Base-by-base conservation (phyloP, 2,888 invertebrate genomes). In the Microchrysa polita region DNA sequence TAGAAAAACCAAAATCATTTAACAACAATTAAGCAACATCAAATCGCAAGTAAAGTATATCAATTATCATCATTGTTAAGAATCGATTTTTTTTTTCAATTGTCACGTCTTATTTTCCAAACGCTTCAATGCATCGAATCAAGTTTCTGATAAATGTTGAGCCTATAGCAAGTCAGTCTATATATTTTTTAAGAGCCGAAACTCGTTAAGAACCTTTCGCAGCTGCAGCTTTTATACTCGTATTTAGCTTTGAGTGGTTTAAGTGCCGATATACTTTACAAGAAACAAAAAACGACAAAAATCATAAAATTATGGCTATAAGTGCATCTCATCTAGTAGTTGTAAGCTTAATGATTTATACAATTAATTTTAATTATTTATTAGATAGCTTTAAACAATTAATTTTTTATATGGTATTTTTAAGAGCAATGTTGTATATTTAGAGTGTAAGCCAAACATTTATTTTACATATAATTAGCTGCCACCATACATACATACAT, bases 331-430 rank as follows among this genome's bases (percentile, higher is more conserved):
- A 61, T 61, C 40, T 40, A 61, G 40, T 65, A 48, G 22, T 14
- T 22, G 22, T 65, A 65, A 22, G 65, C 65, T 65, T 65, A 48
- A 42, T 27, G 60, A 16, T 40, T 61, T 16, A 34, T 61, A 40
- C 23, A 16, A n/a, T n/a, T n/a, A n/a, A n/a, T 61, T 61, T 61
- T 61, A 40, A 20, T 69, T 34, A 69, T 69, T 69, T 69, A 69
- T 69, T 69, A 69, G 69, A 69, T 69, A 69, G 69, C 55, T 69
- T 69, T 69, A 69, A 69, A 55, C 40, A 69, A 69, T 55, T 69
- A 16, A 52, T 67, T 67, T 52, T 52, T n/a, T 42, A 53, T 53
- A 34, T 34, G 14, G 7, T 69, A 57, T 22, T 57, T 69, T 5
- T 55, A 57, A 55, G 57, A 18, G 42, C 55, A 40, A 69, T n/a